phyloP scores from a whole-genome alignment of 1,140 invertebrate genomes.

The Drosophila kanapiae region DNA sequence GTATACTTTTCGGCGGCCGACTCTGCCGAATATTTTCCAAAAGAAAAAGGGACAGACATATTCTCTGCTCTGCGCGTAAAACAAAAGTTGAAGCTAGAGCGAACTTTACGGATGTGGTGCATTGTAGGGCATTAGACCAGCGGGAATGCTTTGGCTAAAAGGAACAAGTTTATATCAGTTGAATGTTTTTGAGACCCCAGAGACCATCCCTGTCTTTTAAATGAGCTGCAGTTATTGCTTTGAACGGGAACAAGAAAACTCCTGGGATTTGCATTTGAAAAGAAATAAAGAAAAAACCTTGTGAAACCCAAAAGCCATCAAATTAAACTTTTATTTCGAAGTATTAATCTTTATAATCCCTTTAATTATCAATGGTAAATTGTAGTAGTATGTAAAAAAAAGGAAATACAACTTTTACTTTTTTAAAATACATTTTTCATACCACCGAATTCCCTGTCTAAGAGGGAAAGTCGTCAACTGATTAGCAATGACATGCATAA shows the following conservation, averaged over 20 bases:
- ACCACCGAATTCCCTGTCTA: not conserved
- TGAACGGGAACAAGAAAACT: not conserved
- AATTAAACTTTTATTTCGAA: no score
- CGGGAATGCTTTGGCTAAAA: conserved; percentile 35
- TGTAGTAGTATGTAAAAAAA: not conserved
- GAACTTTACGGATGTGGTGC: conserved; percentile 48
- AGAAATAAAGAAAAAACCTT: not conserved
- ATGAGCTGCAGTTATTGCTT: conserved; percentile 7
- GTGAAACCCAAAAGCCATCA: no score
- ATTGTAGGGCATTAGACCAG: conserved; percentile 33
- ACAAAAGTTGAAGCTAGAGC: conserved; percentile 58
- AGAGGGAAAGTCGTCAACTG: conserved; percentile 9
- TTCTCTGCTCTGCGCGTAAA: conserved; percentile 41
- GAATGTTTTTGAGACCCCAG: conserved; percentile 9
- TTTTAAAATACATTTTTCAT: no score
- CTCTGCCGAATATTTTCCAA: conserved; percentile 45
- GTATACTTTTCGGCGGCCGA: conserved; percentile 51
- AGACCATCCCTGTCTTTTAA: not conserved
- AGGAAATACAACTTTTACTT: no score
- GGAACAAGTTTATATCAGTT: conserved; percentile 36
- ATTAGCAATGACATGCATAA: conserved; percentile 47
- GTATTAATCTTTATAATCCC: not conserved
- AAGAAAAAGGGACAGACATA: conserved; percentile 6
- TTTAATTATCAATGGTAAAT: not conserved
- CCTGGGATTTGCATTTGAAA: not conserved